These are phyloP conservation scores for Apis mellifera DNA, from an alignment of 1,140 invertebrate genomes.

Conservation along the genomic window Amel_HAv3.1 CM009931.2:10067501-10068000, in stretches of 20 bases:
- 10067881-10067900: not conserved
- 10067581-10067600: not conserved
- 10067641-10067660: not conserved
- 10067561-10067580: not conserved
- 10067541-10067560: not conserved
- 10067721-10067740: not conserved
- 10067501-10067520: not conserved
- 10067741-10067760: not conserved
- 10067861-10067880: too few species aligned
- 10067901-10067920: not conserved
- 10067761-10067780: not conserved
- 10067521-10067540: too few species aligned
- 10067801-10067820: not conserved
- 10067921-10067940: not conserved
- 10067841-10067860: too few species aligned
- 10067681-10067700: too few species aligned
- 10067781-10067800: not conserved
- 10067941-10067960: not conserved
- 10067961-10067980: not conserved
- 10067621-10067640: not conserved
- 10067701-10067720: not conserved
- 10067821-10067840: too few species aligned
- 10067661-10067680: not conserved
- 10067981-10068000: not conserved
- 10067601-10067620: not conserved